A percentile compares a stretch with the other conserved stretches of the same genome.
Evolutionary conservation across 2,797 vertebrate genomes (phyloP).

Genomic region (Coregonus suidteri): DNA sequence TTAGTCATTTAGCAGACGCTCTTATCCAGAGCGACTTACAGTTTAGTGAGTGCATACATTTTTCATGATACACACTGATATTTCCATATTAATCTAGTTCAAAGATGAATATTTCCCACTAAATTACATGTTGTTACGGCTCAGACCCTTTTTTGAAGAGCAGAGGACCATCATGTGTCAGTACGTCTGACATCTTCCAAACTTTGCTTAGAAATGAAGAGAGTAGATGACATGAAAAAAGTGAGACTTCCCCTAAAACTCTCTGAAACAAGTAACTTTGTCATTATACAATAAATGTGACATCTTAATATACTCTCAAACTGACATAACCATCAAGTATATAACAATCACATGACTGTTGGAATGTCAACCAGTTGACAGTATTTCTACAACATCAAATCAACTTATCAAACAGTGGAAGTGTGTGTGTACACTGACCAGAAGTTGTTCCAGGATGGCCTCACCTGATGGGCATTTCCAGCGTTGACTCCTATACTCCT

Average conservation of each 20-base stretch:
- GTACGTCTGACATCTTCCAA: neutral
- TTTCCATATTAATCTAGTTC: neutral
- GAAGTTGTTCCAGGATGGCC: conserved; percentile 61
- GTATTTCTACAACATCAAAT: neutral
- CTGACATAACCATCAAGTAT: neutral
- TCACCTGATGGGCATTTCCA: conserved; percentile 84
- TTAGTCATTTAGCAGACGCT: too few relatives aligned
- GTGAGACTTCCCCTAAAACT: neutral
- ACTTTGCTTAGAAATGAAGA: neutral
- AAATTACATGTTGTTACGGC: neutral
- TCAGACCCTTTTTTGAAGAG: too few relatives aligned
- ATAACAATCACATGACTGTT: neutral
- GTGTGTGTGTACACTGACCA: conserved; percentile 26
- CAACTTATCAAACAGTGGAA: neutral
- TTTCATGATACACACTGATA: neutral
- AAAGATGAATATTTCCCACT: neutral
- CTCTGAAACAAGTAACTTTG: neutral
- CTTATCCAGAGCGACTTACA: too few relatives aligned
- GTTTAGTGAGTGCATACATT: too few relatives aligned
- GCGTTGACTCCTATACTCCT: conserved; percentile 55
- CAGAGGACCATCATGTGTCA: neutral
- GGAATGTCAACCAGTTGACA: neutral
- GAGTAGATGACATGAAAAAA: neutral
- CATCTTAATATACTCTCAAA: neutral
- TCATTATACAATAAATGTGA: neutral